These are phyloP conservation scores for Cyclophora punctaria DNA, from an alignment of 2,888 invertebrate species.

Conservation along the genomic window DNA sequence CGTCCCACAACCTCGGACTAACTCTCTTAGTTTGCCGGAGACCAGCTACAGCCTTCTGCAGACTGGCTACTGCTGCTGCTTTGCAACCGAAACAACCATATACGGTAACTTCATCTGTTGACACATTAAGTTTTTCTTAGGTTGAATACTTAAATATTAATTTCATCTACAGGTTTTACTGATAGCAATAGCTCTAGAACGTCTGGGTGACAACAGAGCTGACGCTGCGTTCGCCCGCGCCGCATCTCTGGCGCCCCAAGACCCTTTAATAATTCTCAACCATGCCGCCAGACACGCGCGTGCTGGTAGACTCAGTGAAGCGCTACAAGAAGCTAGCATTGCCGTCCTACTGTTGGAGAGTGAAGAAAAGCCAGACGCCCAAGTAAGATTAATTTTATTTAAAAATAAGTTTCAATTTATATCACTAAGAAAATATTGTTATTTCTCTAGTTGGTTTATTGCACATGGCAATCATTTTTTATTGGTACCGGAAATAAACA, in stretches of 20 bases:
- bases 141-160: background rate
- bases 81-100: slow-evolving; percentile 52
- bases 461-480: no score
- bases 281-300: slow-evolving; percentile 52
- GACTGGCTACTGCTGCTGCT: slow-evolving; percentile 57
- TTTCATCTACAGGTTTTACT: slow-evolving; percentile 44
- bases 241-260: slow-evolving; percentile 37
- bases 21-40: slow-evolving; percentile 49
- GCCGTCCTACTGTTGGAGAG: slow-evolving; percentile 35
- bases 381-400: slow-evolving; percentile 26
- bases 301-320: slow-evolving; percentile 36
- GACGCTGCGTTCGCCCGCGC: slow-evolving; percentile 57
- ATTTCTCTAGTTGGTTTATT: no score
- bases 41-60: slow-evolving; percentile 59
- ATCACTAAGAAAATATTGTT: no score
- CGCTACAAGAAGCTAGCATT: slow-evolving; percentile 36
- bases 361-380: slow-evolving; percentile 41
- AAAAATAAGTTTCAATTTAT: no score
- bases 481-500: no score
- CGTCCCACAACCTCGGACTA: slow-evolving; percentile 52
- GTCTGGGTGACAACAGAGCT: slow-evolving; percentile 49
- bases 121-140: no score
- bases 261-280: slow-evolving; percentile 52
- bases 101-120: slow-evolving; percentile 30
- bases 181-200: slow-evolving; percentile 57